A percentile compares a stretch with the other conserved stretches of the same genome.
Evolutionary conservation across 1,140 invertebrate genomes (phyloP).

Genomic region (Choristoneura fumiferana): DNA sequence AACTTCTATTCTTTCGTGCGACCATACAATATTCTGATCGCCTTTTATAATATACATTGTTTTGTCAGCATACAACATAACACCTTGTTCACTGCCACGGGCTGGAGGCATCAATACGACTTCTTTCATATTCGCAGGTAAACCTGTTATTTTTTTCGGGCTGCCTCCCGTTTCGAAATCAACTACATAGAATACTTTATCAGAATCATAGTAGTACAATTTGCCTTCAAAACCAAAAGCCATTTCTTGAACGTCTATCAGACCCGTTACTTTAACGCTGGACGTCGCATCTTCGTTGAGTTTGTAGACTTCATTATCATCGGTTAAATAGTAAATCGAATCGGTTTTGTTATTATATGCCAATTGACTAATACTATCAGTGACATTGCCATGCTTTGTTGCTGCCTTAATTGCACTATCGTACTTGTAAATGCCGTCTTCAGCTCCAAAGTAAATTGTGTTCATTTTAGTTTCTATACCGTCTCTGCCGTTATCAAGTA

Average conservation of each 20-base stretch:
- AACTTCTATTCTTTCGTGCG: not conserved
- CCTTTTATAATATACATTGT: not conserved
- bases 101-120: not conserved
- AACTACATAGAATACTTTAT: conserved; percentile 39
- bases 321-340: conserved; percentile 48
- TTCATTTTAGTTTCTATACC: conserved; percentile 37
- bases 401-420: conserved; percentile 33
- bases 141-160: conserved; percentile 40
- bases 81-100: not conserved
- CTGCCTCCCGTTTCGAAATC: conserved; percentile 23
- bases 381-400: conserved; percentile 52
- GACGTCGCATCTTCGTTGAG: conserved; percentile 43
- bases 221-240: conserved; percentile 47
- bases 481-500: conserved; percentile 51
- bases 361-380: conserved; percentile 50
- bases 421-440: conserved; percentile 53
- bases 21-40: not conserved
- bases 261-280: conserved; percentile 40
- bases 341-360: conserved; percentile 39
- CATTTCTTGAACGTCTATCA: conserved; percentile 44
- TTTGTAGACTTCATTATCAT: conserved; percentile 46
- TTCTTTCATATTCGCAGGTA: conserved; percentile 25
- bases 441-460: conserved; percentile 43
- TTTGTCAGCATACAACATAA: not conserved
- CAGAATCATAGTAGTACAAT: conserved; percentile 43